phyloP scores from a whole-genome alignment of 2,113 vertebrate species.

The Platichthys flesus region DNA sequence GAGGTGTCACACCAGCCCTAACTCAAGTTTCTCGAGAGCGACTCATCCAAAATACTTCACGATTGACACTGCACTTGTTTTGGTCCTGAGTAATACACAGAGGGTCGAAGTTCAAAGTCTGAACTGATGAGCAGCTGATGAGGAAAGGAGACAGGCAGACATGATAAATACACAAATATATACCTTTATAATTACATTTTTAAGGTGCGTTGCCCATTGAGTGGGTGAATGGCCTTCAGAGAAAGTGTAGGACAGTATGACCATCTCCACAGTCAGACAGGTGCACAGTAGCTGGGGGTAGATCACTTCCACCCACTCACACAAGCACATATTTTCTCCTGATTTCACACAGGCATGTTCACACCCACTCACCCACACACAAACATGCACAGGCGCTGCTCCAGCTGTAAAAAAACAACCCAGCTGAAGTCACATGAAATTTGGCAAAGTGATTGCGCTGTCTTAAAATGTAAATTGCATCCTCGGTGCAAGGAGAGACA shows the following conservation, averaged over 20 bases:
- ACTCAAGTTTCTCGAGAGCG: too few species aligned
- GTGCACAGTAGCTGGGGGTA: slow-evolving; percentile 23
- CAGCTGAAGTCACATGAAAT: slow-evolving; percentile 33
- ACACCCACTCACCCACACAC: slow-evolving; percentile 15
- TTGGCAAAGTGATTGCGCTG: not conserved
- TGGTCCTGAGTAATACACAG: too few species aligned
- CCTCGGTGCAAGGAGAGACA: not conserved
- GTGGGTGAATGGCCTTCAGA: slow-evolving; percentile 51
- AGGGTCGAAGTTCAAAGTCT: too few species aligned
- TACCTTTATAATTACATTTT: not conserved
- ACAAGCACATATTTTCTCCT: not conserved
- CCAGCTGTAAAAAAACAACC: slow-evolving; percentile 19
- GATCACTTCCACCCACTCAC: slow-evolving; percentile 15
- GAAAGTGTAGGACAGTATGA: not conserved
- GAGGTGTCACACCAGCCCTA: too few species aligned
- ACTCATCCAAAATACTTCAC: too few species aligned
- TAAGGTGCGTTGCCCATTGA: slow-evolving; percentile 10
- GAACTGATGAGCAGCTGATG: too few species aligned
- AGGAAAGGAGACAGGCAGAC: not conserved
- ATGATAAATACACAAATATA: not conserved
- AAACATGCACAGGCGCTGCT: slow-evolving; percentile 3
- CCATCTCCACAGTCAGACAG: slow-evolving; percentile 31
- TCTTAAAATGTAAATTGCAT: slow-evolving; percentile 35
- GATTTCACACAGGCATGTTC: slow-evolving; percentile 6
- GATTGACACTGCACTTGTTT: too few species aligned